phyloP scores from a whole-genome alignment of 2,113 vertebrate genomes.

The Seriola dumerili region DNA sequence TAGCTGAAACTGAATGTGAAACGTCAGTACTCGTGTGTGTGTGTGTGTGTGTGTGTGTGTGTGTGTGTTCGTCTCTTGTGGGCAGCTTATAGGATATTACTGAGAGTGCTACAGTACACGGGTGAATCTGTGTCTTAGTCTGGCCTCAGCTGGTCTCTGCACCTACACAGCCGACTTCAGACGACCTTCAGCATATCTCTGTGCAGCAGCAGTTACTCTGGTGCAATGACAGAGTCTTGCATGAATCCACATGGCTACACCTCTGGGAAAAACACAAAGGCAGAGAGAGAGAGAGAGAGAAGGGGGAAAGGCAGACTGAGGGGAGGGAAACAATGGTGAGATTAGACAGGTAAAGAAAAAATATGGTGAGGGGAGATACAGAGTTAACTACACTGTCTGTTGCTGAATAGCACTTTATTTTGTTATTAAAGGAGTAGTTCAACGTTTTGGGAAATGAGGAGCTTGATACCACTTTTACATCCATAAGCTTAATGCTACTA shows the following conservation, averaged over 20 bases:
- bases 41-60: neutral
- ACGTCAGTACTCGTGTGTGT: neutral
- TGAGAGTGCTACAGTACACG: neutral
- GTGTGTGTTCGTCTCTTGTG: conserved; percentile 14
- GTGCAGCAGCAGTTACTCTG: conserved; percentile 28
- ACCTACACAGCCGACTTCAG: conserved; percentile 32
- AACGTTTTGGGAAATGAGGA: neutral
- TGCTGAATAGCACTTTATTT: neutral
- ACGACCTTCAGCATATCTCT: conserved; percentile 52
- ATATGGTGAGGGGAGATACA: neutral
- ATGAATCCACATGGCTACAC: conserved; percentile 32
- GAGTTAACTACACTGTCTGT: neutral
- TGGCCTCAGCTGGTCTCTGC: conserved; percentile 4
- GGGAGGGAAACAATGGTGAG: conserved; percentile 7
- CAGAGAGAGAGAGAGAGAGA: neutral
- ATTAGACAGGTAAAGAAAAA: conserved; percentile 2
- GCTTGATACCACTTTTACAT: neutral
- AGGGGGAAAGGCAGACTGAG: neutral
- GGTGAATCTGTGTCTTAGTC: conserved; percentile 29
- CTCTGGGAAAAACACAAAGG: conserved; percentile 17
- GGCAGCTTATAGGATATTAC: conserved; percentile 41
- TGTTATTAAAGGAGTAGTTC: neutral
- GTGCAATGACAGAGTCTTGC: conserved; percentile 16
- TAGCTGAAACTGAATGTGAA: conserved; percentile 23
- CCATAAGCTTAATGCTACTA: neutral